Conservation (phyloP, 2,113 vertebrate species). For the Cottus gobio region DNA sequence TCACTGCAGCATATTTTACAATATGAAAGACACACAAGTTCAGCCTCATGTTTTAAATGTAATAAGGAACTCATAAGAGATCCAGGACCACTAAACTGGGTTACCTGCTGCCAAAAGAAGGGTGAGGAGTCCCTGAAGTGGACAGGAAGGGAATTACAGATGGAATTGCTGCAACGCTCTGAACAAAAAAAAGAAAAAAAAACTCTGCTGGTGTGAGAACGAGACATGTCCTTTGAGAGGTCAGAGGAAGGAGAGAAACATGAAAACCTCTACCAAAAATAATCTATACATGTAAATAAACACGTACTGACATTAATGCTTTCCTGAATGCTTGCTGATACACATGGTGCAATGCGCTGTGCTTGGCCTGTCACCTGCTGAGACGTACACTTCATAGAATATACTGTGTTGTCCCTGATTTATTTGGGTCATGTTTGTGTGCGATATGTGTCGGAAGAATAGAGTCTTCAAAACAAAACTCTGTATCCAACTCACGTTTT, state of each 20-base stretch:
- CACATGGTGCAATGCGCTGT: neutral
- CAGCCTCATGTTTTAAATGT: constrained; percentile 22
- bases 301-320: neutral
- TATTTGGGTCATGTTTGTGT: too few relatives aligned
- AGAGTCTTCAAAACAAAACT: too few relatives aligned
- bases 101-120: constrained; percentile 26
- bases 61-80: neutral
- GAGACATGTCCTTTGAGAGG: neutral
- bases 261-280: neutral
- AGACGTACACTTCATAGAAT: neutral
- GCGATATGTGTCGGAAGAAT: too few relatives aligned
- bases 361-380: neutral
- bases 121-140: constrained; percentile 21
- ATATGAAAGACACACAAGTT: neutral
- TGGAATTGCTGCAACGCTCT: neutral
- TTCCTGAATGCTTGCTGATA: neutral
- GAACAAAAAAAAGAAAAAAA: neutral
- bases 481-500: too few relatives aligned
- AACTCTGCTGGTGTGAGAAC: neutral
- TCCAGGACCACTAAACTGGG: constrained; percentile 27
- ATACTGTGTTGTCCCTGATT: neutral
- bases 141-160: neutral
- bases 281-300: too few relatives aligned
- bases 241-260: neutral
- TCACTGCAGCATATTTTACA: neutral